Conservation (phyloP, 92 coral and sea anemone genomes). For the Isaurus tuberculatus region DNA sequence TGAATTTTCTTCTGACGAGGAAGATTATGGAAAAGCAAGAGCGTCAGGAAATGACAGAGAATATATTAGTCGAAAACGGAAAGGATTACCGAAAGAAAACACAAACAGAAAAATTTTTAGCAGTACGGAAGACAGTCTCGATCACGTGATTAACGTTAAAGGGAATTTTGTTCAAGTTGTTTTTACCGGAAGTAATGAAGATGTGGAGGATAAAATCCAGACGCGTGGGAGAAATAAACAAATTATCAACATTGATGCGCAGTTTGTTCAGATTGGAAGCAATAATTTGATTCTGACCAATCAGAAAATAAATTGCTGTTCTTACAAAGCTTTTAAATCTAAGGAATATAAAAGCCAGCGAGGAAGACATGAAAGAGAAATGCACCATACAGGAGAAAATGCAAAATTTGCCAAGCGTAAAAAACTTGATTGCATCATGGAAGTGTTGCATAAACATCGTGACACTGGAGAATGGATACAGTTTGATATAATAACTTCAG, state of each 20-base stretch:
- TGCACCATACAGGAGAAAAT: slow-evolving; percentile 2
- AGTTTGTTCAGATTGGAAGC: slow-evolving; percentile 9
- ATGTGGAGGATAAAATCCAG: neutral
- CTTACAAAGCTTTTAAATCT: neutral
- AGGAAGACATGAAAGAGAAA: neutral
- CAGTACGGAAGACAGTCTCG: neutral
- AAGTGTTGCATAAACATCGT: slow-evolving; percentile 23
- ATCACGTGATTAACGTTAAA: neutral
- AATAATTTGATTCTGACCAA: neutral
- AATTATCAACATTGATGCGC: neutral
- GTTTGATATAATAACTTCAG: slow-evolving; percentile 5
- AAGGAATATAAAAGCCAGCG: neutral
- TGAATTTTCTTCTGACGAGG: neutral
- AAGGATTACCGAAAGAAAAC: neutral
- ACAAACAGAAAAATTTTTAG: neutral
- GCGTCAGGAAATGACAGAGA: neutral
- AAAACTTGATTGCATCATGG: neutral
- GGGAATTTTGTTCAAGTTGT: neutral
- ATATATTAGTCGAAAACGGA: neutral
- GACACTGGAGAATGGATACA: slow-evolving; percentile 25
- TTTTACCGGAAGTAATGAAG: neutral
- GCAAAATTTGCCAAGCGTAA: slow-evolving; percentile 28
- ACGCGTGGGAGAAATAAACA: neutral
- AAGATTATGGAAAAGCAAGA: neutral
- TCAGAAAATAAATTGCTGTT: neutral